A percentile compares a stretch with the other conserved stretches of the same genome.
Conservation (phyloP, 2,113 vertebrate genomes). For the Melanotaenia duboulayi region DNA sequence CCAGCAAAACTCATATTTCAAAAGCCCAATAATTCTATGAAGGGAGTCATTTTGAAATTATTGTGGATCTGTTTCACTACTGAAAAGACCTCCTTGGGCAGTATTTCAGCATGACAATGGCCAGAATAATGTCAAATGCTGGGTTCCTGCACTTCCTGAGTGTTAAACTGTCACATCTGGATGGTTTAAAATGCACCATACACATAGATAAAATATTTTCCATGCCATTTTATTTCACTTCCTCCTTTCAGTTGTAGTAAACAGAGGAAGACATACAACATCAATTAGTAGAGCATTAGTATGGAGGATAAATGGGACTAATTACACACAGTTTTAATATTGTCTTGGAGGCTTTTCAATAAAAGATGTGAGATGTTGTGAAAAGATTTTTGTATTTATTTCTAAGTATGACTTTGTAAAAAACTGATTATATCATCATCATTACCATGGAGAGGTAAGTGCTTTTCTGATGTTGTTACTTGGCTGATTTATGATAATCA, state of each 20-base stretch:
- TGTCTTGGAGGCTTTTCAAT: conserved; percentile 19
- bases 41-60: conserved; percentile 28
- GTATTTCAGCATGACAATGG: conserved; percentile 22
- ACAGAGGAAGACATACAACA: conserved; percentile 31
- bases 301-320: conserved; percentile 21
- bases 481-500: conserved; percentile 3
- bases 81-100: conserved; percentile 11
- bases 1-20: conserved; percentile 23
- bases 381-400: not conserved
- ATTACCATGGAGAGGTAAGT: not conserved
- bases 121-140: not conserved
- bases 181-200: conserved; percentile 19
- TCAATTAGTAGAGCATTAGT: conserved; percentile 44
- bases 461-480: not conserved
- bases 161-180: conserved; percentile 55
- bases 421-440: too few species aligned
- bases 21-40: conserved; percentile 39
- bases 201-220: too few species aligned
- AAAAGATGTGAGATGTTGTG: not conserved
- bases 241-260: conserved; percentile 38
- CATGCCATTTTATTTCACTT: not conserved
- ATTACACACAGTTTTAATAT: conserved; percentile 32
- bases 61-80: conserved; percentile 39
- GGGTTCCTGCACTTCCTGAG: conserved; percentile 33
- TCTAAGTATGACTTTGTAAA: not conserved